A percentile compares a stretch with the other conserved stretches of the same genome.
Evolutionary conservation across 2,888 invertebrate species (phyloP).

Genomic region (Meandrusa payeni): DNA sequence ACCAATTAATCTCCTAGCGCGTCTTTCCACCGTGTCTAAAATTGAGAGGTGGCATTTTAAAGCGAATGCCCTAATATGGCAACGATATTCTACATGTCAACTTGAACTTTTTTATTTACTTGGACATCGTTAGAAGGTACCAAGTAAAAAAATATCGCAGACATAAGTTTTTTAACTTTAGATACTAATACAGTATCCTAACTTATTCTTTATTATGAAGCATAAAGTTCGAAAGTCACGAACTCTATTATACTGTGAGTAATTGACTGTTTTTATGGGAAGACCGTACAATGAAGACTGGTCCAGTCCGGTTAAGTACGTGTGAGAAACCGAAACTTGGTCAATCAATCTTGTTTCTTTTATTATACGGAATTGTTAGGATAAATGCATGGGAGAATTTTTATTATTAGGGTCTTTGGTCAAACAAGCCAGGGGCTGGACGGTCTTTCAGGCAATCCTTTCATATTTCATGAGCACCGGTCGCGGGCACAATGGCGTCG

Average conservation of each 20-base stretch:
- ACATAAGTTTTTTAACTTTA: no score
- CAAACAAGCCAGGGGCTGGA: constrained; percentile 36
- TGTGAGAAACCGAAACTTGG: constrained; percentile 42
- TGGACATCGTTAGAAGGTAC: no score
- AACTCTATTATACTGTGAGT: constrained; percentile 26
- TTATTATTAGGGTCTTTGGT: constrained; percentile 29
- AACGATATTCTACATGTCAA: no score
- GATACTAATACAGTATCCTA: background rate
- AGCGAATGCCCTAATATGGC: no score
- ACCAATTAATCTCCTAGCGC: no score
- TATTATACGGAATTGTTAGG: constrained; percentile 23
- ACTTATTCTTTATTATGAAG: constrained; percentile 31
- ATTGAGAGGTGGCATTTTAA: no score
- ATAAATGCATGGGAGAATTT: constrained; percentile 16
- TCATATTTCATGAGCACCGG: constrained; percentile 74
- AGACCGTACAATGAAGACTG: constrained; percentile 51
- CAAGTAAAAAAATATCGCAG: no score
- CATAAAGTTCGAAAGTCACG: constrained; percentile 27
- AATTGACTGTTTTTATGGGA: constrained; percentile 42
- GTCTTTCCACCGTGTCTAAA: no score
- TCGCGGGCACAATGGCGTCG: constrained; percentile 67
- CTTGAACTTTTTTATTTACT: no score
- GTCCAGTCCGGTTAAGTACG: constrained; percentile 46
- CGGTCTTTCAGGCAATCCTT: constrained; percentile 67
- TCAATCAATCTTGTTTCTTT: constrained; percentile 32